phyloP scores from a whole-genome alignment of 2,113 vertebrate species.

The Varanus komodoensis region DNA sequence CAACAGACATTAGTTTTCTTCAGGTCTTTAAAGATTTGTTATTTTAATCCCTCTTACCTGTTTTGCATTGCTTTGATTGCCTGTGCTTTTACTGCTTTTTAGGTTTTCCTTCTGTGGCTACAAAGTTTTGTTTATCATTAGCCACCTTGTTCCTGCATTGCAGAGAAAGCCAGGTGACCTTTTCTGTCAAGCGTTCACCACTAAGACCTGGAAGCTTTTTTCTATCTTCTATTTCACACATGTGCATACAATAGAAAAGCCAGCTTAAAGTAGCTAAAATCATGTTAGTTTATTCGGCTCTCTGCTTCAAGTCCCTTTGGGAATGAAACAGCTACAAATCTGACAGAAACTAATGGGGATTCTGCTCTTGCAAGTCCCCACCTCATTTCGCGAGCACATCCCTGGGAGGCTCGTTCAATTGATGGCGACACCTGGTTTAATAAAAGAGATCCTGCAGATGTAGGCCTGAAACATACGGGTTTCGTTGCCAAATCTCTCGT shows the following conservation, averaged over 20 bases:
- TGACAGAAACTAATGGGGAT: neutral
- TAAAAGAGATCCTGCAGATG: no score
- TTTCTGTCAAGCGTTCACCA: neutral
- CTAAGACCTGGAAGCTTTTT: neutral
- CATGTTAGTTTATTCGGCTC: neutral
- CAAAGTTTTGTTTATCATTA: no score
- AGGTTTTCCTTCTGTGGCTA: no score
- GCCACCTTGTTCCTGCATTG: neutral
- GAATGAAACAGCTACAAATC: neutral
- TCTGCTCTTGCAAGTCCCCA: neutral
- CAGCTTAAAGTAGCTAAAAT: neutral
- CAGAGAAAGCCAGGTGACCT: neutral
- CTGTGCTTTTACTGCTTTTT: no score
- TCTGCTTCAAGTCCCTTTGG: neutral
- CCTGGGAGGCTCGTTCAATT: neutral
- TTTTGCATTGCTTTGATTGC: no score
- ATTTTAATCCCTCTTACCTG: no score
- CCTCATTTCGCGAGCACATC: neutral
- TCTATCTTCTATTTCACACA: neutral
- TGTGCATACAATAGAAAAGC: neutral
- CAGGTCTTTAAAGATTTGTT: no score
- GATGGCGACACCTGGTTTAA: neutral
- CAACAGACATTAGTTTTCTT: no score
- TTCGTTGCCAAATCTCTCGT: no score
- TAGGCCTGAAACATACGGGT: no score